Percentiles rank a stretch among this genome's conserved stretches.
These are phyloP conservation scores for Rhagologus leucostigma DNA, from an alignment of 2,113 vertebrate species.

Conservation along the genomic window DNA sequence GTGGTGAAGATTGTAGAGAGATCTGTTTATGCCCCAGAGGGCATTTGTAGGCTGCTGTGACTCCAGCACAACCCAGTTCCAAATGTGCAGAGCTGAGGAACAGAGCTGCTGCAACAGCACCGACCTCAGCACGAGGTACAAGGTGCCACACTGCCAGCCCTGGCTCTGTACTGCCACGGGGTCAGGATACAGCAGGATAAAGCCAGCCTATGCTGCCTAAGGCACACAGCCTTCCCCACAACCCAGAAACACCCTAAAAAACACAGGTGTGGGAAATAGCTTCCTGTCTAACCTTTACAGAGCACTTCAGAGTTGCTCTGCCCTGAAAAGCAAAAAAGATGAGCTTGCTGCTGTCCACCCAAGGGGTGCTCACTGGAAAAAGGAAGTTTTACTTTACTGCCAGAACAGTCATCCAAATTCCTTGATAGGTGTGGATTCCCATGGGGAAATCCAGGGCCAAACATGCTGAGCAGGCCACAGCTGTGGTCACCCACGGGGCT, in stretches of 20 bases:
- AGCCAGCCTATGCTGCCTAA: neutral
- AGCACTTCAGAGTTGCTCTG: neutral
- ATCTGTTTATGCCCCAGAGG: neutral
- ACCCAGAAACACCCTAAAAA: neutral
- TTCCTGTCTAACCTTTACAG: neutral
- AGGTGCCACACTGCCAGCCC: neutral
- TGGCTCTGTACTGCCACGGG: fast-evolving
- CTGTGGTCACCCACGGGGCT: neutral
- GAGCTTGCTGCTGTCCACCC: neutral
- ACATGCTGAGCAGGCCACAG: neutral
- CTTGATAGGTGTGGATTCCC: neutral
- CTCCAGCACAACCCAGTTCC: neutral
- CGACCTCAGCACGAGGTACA: neutral
- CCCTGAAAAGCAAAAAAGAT: neutral
- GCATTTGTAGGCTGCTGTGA: neutral
- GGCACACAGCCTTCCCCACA: neutral
- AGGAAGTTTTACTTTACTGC: neutral
- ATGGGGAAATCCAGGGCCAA: neutral
- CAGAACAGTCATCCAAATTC: neutral
- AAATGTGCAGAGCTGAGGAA: neutral
- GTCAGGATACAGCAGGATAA: neutral
- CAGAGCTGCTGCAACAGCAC: neutral
- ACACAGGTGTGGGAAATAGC: neutral
- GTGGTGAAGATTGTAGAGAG: neutral
- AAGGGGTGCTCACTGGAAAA: neutral